Evolutionary conservation across 2,888 invertebrate genomes (phyloP).

Genomic region (Strigamia crassipes): DNA sequence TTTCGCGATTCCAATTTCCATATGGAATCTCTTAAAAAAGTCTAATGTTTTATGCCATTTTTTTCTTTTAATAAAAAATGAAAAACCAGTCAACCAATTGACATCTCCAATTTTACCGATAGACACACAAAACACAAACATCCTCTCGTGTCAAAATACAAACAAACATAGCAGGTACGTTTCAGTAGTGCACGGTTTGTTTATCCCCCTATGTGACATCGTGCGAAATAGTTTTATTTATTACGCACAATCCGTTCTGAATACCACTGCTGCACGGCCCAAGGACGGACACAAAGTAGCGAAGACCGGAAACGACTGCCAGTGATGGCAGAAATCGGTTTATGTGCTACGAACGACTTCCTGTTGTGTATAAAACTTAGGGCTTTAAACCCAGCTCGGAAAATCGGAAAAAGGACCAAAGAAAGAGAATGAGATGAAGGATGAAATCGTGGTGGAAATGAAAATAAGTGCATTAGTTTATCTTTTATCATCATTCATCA

Average conservation of each 20-base stretch:
- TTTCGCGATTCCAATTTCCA: constrained; percentile 23
- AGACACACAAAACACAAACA: not conserved
- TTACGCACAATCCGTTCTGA: not conserved
- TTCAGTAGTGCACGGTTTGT: not conserved
- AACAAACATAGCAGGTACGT: not conserved
- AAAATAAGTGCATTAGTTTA: constrained; percentile 26
- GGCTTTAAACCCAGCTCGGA: not conserved
- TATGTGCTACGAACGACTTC: constrained; percentile 38
- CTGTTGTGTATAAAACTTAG: constrained; percentile 2
- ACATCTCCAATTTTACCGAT: not conserved
- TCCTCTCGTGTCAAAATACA: not conserved
- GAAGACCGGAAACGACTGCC: constrained; percentile 36
- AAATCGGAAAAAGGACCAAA: not conserved
- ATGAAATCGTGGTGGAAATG: constrained; percentile 1
- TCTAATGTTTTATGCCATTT: constrained; percentile 20
- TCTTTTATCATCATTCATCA: not conserved
- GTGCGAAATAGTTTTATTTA: not conserved
- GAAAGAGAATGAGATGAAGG: constrained; percentile 2
- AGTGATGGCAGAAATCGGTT: constrained; percentile 33
- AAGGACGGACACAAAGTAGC: constrained; percentile 37
- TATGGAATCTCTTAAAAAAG: not conserved
- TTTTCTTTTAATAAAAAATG: not conserved
- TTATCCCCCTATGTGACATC: not conserved
- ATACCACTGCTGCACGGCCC: not conserved
- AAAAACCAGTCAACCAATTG: not conserved